Evolutionary conservation across 2,888 invertebrate species (phyloP).

Genomic region (Clusia tigrina): DNA sequence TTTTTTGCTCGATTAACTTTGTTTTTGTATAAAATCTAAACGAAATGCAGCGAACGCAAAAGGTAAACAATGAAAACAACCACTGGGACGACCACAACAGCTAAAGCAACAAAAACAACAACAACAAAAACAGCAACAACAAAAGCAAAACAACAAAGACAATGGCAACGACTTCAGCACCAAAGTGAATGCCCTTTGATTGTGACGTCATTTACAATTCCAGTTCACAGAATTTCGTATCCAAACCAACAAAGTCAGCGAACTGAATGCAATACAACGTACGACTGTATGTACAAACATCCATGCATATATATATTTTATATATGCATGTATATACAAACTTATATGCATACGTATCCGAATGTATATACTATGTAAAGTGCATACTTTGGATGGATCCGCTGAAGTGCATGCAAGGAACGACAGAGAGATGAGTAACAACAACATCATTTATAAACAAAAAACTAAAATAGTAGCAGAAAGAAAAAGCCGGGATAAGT

Average conservation of each 20-base stretch:
- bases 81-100: conserved; percentile 6
- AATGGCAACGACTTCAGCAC: conserved; percentile 20
- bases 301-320: too few species aligned
- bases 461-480: background rate
- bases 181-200: conserved; percentile 56
- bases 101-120: conserved; percentile 26
- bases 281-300: background rate
- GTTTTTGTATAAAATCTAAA: conserved; percentile 13
- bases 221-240: conserved; percentile 5
- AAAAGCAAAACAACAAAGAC: conserved; percentile 24
- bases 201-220: conserved; percentile 39
- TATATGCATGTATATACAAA: too few species aligned
- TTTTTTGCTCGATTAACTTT: conserved; percentile 22
- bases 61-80: background rate
- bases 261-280: conserved; percentile 30
- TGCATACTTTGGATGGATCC: conserved; percentile 11
- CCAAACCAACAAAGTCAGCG: background rate
- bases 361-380: conserved; percentile 15
- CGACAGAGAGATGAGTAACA: background rate
- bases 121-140: conserved; percentile 24
- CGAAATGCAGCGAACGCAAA: background rate
- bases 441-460: conserved; percentile 6
- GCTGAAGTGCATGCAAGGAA: background rate
- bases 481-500: conserved; percentile 5
- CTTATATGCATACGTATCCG: background rate